A percentile compares a stretch with the other conserved stretches of the same genome.
Evolutionary conservation across 2,797 vertebrate genomes (phyloP).

Genomic region (Phataginus tetradactyla): DNA sequence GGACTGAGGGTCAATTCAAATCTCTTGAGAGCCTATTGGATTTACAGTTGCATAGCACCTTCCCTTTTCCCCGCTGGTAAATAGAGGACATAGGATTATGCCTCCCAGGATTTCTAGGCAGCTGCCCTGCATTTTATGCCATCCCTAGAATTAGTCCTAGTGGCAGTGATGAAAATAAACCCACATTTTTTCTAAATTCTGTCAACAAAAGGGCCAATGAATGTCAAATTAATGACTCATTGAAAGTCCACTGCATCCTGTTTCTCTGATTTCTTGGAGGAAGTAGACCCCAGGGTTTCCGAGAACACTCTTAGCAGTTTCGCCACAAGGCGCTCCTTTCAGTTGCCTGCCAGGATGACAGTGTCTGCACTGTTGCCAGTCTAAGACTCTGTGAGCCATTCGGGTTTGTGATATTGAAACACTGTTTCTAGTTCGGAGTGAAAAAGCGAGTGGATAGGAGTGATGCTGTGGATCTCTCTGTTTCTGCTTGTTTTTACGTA

Average conservation of each 20-base stretch:
- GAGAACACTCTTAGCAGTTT: conserved; percentile 67
- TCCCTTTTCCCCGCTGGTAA: conserved; percentile 62
- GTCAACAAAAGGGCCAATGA: conserved; percentile 72
- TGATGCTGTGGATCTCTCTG: background rate
- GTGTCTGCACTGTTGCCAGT: background rate
- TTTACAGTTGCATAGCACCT: conserved; percentile 28
- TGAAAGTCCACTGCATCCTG: conserved; percentile 72
- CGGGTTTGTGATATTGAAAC: background rate
- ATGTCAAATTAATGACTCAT: conserved; percentile 77
- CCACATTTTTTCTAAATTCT: conserved; percentile 34
- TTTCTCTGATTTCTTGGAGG: conserved; percentile 69
- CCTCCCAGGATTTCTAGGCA: conserved; percentile 45
- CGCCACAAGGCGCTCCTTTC: conserved; percentile 27
- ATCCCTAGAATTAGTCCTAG: conserved; percentile 47
- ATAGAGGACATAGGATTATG: conserved; percentile 1
- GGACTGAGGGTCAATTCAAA: conserved; percentile 81
- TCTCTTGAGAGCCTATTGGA: conserved; percentile 66
- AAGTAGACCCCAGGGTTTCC: conserved; percentile 70
- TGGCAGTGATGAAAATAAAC: conserved; percentile 66
- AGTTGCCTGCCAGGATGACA: background rate
- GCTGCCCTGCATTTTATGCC: conserved; percentile 68
- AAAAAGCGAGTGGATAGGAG: background rate
- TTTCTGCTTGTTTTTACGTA: background rate
- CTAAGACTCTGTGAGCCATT: background rate
- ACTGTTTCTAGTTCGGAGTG: background rate